A percentile compares a stretch with the other conserved stretches of the same genome.
These are phyloP conservation scores for Brachionus paranguensis DNA, from an alignment of 1,140 invertebrate species.

Conservation along the genomic window DNA sequence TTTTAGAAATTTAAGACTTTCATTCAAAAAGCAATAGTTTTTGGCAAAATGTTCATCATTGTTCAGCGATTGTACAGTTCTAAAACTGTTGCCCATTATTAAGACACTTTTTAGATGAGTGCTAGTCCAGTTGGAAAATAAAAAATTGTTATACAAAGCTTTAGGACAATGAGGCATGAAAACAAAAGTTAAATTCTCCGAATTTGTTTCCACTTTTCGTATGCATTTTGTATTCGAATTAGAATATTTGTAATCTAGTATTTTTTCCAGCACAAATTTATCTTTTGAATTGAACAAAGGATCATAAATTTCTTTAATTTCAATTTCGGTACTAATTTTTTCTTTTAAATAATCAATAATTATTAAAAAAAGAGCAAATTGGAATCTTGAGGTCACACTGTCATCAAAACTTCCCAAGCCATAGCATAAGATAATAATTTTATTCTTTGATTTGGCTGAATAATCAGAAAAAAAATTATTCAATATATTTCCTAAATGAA, in stretches of 20 bases:
- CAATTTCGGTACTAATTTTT: not conserved
- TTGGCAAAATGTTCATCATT: not conserved
- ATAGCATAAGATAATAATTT: slow-evolving; percentile 23
- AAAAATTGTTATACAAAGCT: slow-evolving; percentile 24
- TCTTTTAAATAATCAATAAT: not conserved
- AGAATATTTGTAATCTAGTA: not conserved
- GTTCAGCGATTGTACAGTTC: not conserved
- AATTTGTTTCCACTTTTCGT: not conserved
- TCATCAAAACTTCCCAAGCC: slow-evolving; percentile 34
- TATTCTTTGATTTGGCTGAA: not conserved
- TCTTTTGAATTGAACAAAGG: slow-evolving; percentile 12
- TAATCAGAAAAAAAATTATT: not conserved
- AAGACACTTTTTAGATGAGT: not conserved
- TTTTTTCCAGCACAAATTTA: not conserved
- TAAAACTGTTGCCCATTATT: slow-evolving; percentile 17
- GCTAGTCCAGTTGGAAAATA: not conserved
- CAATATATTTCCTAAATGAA: not conserved
- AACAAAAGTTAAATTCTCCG: not conserved
- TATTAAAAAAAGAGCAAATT: not conserved
- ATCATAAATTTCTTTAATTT: slow-evolving; percentile 2
- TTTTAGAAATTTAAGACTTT: not conserved
- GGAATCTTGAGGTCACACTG: not conserved
- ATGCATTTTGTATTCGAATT: not conserved
- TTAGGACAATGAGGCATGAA: slow-evolving; percentile 36
- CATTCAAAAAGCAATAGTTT: not conserved